Percentiles rank a stretch among this genome's conserved stretches.
Evolutionary conservation across 2,797 vertebrate species (phyloP).

Genomic region (Neosilurus mollespiculum): DNA sequence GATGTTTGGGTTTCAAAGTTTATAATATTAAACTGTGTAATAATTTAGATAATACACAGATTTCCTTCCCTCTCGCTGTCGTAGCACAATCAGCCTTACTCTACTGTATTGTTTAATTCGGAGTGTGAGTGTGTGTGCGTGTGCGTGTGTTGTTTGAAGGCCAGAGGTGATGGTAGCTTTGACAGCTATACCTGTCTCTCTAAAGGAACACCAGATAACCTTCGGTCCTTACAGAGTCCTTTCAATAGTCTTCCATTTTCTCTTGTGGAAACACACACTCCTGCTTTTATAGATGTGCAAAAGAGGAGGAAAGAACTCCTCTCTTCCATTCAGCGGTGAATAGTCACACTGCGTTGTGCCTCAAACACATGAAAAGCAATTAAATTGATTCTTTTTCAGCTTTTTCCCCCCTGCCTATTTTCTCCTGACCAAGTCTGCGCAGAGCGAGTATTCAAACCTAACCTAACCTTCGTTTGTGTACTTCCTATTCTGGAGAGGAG

Average conservation of each 20-base stretch:
- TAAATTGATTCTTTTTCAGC: conserved; percentile 94
- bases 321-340: conserved; percentile 87
- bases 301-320: conserved; percentile 81
- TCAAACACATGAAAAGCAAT: conserved; percentile 97
- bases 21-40: conserved; percentile 33
- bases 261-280: conserved; percentile 79
- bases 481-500: conserved; percentile 96
- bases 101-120: conserved; percentile 11
- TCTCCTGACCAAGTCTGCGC: conserved; percentile 62
- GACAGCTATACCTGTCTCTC: conserved; percentile 78
- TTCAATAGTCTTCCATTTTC: conserved; percentile 86
- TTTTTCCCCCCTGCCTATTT: conserved; percentile 65
- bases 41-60: neutral
- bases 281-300: conserved; percentile 74
- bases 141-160: conserved; percentile 55
- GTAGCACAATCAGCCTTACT: conserved; percentile 43
- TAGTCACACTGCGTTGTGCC: conserved; percentile 77
- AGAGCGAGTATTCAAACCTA: conserved; percentile 90
- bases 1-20: conserved; percentile 31
- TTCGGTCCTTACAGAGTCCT: conserved; percentile 81
- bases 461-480: conserved; percentile 97
- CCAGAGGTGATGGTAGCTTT: conserved; percentile 71
- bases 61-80: neutral
- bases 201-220: conserved; percentile 81
- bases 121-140: conserved; percentile 31